A percentile compares a stretch with the other conserved stretches of the same genome.
Conservation (phyloP, 2,113 vertebrate genomes). For the Cephalopholis sonnerati region DNA sequence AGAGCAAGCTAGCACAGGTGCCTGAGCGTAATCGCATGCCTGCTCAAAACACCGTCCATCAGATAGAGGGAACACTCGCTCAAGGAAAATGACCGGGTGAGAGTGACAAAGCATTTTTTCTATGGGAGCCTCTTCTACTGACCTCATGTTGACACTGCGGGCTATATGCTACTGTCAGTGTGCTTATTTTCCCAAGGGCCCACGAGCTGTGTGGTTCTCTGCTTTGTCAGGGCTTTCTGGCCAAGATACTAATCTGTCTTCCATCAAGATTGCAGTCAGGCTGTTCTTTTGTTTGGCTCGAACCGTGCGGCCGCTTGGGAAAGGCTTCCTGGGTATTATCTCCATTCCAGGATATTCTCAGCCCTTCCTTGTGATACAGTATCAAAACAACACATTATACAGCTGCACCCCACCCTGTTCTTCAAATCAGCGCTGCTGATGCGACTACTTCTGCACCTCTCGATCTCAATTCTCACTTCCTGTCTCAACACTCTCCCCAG, state of each 20-base stretch:
- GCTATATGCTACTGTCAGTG: slow-evolving; percentile 52
- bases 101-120: slow-evolving; percentile 66
- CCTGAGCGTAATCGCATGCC: slow-evolving; percentile 27
- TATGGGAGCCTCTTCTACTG: slow-evolving; percentile 59
- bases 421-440: slow-evolving; percentile 58
- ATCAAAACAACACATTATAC: slow-evolving; percentile 81
- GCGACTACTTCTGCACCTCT: slow-evolving; percentile 42
- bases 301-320: slow-evolving; percentile 59
- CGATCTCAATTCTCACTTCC: slow-evolving; percentile 67
- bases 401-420: slow-evolving; percentile 57
- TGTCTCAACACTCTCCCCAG: slow-evolving; percentile 18
- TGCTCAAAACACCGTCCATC: slow-evolving; percentile 61
- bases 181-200: slow-evolving; percentile 67
- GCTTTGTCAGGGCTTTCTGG: slow-evolving; percentile 78
- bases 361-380: slow-evolving; percentile 76
- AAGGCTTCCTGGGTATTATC: slow-evolving; percentile 83
- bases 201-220: slow-evolving; percentile 44
- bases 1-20: slow-evolving; percentile 65
- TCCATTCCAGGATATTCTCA: slow-evolving; percentile 78
- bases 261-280: slow-evolving; percentile 78
- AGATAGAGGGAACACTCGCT: slow-evolving; percentile 14
- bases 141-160: slow-evolving; percentile 69
- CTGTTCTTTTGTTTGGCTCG: slow-evolving; percentile 77
- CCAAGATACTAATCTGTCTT: slow-evolving; percentile 78
- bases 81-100: slow-evolving; percentile 48